phyloP scores from a whole-genome alignment of 1,140 invertebrate genomes.

The Xylocopa sonorina region DNA sequence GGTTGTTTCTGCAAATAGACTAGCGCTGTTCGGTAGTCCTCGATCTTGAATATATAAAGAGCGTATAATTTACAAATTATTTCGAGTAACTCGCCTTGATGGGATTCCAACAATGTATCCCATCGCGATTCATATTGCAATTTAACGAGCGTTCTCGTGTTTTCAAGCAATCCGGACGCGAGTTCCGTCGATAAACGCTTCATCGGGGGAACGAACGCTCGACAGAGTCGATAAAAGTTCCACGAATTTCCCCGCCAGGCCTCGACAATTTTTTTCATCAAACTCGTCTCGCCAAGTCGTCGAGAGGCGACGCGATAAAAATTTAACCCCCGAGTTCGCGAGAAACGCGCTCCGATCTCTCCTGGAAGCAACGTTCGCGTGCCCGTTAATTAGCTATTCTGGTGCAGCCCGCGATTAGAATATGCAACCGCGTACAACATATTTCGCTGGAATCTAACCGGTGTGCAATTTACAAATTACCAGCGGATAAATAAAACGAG shows the following conservation, averaged over 20 bases:
- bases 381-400: constrained; percentile 48
- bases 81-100: neutral
- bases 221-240: neutral
- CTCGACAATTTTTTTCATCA: neutral
- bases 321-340: neutral
- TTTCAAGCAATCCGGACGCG: neutral
- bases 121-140: constrained; percentile 2
- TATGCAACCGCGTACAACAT: neutral
- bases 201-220: neutral
- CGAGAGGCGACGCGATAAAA: neutral
- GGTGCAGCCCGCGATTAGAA: constrained; percentile 6
- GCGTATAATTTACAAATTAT: no score
- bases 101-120: neutral
- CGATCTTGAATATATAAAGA: neutral
- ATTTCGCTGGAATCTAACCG: constrained; percentile 4
- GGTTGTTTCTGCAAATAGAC: neutral
- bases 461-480: constrained; percentile 46
- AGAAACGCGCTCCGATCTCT: neutral
- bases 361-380: neutral
- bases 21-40: neutral
- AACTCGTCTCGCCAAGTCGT: neutral
- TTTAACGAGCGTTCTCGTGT: constrained; percentile 5
- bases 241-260: neutral
- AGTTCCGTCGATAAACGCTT: constrained; percentile 22
- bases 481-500: constrained; percentile 46